These are phyloP conservation scores for Campylorhamphus procurvoides DNA, from an alignment of 2,113 vertebrate genomes.

Conservation along the genomic window DNA sequence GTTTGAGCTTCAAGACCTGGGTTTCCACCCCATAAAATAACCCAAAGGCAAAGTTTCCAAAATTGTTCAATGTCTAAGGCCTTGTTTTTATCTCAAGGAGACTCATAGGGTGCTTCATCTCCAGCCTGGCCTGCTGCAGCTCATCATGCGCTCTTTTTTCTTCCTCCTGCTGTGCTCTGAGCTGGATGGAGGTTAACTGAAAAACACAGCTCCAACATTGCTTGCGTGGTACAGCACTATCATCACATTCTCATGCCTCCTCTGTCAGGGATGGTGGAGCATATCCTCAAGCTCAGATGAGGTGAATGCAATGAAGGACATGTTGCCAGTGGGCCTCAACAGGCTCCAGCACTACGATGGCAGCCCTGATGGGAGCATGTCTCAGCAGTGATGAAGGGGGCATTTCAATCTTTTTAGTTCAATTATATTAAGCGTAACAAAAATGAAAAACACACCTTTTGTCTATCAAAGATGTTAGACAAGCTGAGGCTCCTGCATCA, in stretches of 20 bases:
- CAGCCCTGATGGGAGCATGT: not conserved
- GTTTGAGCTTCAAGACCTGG: not conserved
- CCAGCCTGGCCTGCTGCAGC: not conserved
- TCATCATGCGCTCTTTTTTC: not conserved
- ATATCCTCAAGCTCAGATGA: not conserved
- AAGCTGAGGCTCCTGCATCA: not conserved
- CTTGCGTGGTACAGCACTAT: not conserved
- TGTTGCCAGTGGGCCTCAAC: fast-evolving
- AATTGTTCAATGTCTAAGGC: not conserved
- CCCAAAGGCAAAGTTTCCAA: not conserved
- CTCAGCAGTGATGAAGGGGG: not conserved
- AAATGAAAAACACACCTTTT: not conserved
- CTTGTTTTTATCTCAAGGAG: not conserved
- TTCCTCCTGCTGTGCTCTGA: not conserved
- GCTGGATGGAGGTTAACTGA: not conserved
- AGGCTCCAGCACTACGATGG: fast-evolving
- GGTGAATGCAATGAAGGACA: not conserved
- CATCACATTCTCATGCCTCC: not conserved
- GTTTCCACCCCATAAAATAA: not conserved
- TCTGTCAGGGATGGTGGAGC: not conserved
- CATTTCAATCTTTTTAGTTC: not conserved
- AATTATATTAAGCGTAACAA: not conserved
- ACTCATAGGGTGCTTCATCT: not conserved
- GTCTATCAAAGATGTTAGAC: not conserved
- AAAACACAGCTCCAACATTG: not conserved